phyloP scores from a whole-genome alignment of 2,113 vertebrate genomes.

The Myocastor coypus region DNA sequence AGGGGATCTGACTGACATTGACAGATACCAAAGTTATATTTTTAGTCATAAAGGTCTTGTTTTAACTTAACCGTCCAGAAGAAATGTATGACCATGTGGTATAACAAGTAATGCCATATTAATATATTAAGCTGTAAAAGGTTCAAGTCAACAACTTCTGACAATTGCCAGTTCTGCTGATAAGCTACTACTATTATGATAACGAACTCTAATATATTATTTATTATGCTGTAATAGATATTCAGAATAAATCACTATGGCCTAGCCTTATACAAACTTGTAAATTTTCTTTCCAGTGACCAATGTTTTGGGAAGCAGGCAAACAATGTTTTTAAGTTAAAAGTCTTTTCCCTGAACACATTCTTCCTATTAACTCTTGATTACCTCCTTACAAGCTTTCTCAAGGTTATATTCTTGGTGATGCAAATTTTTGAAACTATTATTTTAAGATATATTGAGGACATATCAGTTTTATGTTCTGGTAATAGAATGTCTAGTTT shows the following conservation, averaged over 20 bases:
- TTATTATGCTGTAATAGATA: background rate
- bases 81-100: too few species aligned
- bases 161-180: too few species aligned
- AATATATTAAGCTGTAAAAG: too few species aligned
- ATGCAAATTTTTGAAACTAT: conserved; percentile 78
- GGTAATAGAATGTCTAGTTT: conserved; percentile 74
- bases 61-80: too few species aligned
- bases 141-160: too few species aligned
- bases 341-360: conserved; percentile 41
- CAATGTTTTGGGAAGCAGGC: background rate
- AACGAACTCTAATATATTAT: background rate
- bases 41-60: too few species aligned
- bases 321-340: background rate
- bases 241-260: background rate
- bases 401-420: conserved; percentile 64
- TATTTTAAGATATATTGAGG: conserved; percentile 64
- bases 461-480: conserved; percentile 66
- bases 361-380: conserved; percentile 60
- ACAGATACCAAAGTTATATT: too few species aligned
- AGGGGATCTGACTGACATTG: too few species aligned
- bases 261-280: background rate
- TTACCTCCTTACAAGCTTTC: conserved; percentile 61
- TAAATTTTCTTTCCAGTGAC: conserved; percentile 23
- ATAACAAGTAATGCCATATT: too few species aligned
- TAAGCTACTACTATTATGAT: too few species aligned